A percentile compares a stretch with the other conserved stretches of the same genome.
Conservation (phyloP, 2,888 invertebrate species). For the Hirtodrosophila confusa region DNA sequence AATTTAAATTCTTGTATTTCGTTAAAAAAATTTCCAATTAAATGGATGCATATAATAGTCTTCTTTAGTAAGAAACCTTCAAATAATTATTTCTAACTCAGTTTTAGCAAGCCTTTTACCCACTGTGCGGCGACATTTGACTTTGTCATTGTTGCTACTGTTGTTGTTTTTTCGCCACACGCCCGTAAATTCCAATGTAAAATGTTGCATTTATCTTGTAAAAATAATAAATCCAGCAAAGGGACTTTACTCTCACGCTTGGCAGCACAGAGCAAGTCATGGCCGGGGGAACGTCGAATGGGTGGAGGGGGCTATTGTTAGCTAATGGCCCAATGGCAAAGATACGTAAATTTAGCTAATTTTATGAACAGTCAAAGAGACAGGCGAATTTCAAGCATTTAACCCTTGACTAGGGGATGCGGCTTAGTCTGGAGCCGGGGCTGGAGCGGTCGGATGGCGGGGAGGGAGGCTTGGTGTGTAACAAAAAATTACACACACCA, state of each 20-base stretch:
- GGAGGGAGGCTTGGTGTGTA: neutral
- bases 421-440: neutral
- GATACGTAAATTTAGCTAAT: slow-evolving; percentile 69
- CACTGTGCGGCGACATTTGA: slow-evolving; percentile 69
- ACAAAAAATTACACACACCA: slow-evolving; percentile 50
- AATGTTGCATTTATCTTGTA: slow-evolving; percentile 80
- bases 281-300: neutral
- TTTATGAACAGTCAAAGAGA: slow-evolving; percentile 63
- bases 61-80: too few species aligned
- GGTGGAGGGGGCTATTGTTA: slow-evolving; percentile 43
- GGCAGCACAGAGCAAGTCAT: slow-evolving; percentile 44
- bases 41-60: too few species aligned
- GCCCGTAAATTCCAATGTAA: slow-evolving; percentile 77
- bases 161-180: slow-evolving; percentile 51
- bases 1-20: too few species aligned
- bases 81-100: too few species aligned
- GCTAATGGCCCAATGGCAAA: slow-evolving; percentile 57
- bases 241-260: slow-evolving; percentile 76
- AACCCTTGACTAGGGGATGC: slow-evolving; percentile 41
- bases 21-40: too few species aligned
- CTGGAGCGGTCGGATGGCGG: neutral
- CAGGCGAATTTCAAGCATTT: slow-evolving; percentile 37
- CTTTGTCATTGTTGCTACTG: slow-evolving; percentile 43
- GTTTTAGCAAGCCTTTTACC: neutral
- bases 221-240: slow-evolving; percentile 76